These are phyloP conservation scores for Lepidocolaptes lacrymiger DNA, from an alignment of 2,797 vertebrate species.

Conservation along the genomic window DNA sequence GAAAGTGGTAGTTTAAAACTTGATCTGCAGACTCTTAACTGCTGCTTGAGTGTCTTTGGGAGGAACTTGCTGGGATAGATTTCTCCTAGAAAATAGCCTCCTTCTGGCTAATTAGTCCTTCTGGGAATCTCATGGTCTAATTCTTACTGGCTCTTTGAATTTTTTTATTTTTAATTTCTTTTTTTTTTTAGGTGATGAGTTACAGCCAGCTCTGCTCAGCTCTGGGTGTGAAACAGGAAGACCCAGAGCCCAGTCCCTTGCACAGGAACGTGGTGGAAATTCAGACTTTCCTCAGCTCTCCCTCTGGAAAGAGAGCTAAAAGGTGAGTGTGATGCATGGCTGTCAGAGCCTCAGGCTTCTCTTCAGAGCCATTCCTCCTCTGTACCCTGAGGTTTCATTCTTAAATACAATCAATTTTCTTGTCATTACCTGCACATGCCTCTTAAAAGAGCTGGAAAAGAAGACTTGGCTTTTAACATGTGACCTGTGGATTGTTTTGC, in stretches of 20 bases:
- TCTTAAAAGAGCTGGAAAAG: neutral
- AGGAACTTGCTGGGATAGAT: neutral
- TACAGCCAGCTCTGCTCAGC: constrained; percentile 89
- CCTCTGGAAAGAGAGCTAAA: constrained; percentile 87
- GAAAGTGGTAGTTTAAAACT: neutral
- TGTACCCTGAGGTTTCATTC: neutral
- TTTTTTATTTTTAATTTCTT: neutral
- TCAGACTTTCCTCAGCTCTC: constrained; percentile 91
- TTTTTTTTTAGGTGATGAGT: constrained; percentile 84
- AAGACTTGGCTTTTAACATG: neutral
- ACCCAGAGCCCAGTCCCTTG: constrained; percentile 74
- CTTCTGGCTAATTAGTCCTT: neutral
- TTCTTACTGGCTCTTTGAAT: neutral
- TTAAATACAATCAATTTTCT: neutral
- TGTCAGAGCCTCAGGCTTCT: neutral
- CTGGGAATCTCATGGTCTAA: neutral
- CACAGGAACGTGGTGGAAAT: constrained; percentile 80
- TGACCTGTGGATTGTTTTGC: neutral
- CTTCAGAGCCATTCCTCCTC: neutral
- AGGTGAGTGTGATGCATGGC: constrained; percentile 59
- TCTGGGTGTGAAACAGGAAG: constrained; percentile 86
- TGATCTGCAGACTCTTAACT: neutral
- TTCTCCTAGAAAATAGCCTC: neutral
- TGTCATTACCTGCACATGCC: neutral
- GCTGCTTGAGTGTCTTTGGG: neutral